These are phyloP conservation scores for Diabrotica undecimpunctata DNA, from an alignment of 1,140 invertebrate genomes.

Conservation along the genomic window DNA sequence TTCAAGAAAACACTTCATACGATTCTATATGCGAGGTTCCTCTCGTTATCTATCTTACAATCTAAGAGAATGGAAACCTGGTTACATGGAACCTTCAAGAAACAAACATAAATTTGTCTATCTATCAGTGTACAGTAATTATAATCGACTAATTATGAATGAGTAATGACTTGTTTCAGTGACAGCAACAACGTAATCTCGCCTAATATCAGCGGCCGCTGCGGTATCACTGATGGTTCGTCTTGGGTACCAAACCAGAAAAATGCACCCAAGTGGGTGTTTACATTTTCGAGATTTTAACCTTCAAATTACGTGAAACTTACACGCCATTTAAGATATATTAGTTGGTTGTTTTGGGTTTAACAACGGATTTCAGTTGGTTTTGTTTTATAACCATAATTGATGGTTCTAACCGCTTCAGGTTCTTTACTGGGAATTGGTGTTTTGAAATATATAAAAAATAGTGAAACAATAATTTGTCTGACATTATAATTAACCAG, in stretches of 20 bases:
- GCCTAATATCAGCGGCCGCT: background rate
- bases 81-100: background rate
- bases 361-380: no score
- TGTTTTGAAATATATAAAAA: no score
- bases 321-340: background rate
- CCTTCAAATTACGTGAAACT: conserved; percentile 1
- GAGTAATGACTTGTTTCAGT: conserved; percentile 14
- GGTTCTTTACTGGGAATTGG: no score
- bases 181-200: conserved; percentile 13
- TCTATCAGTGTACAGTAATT: conserved; percentile 8
- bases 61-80: background rate
- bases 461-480: no score
- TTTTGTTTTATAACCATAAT: no score
- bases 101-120: conserved; percentile 9
- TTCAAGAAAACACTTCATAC: background rate
- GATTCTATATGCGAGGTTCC: background rate
- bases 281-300: conserved; percentile 7
- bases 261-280: conserved; percentile 3
- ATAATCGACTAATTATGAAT: conserved; percentile 16
- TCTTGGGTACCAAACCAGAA: conserved; percentile 1
- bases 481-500: no score
- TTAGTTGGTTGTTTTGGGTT: background rate
- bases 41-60: background rate
- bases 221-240: conserved; percentile 3
- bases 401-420: no score